These are phyloP conservation scores for Phaetusa simplex DNA, from an alignment of 2,113 vertebrate species.

Conservation along the genomic window DNA sequence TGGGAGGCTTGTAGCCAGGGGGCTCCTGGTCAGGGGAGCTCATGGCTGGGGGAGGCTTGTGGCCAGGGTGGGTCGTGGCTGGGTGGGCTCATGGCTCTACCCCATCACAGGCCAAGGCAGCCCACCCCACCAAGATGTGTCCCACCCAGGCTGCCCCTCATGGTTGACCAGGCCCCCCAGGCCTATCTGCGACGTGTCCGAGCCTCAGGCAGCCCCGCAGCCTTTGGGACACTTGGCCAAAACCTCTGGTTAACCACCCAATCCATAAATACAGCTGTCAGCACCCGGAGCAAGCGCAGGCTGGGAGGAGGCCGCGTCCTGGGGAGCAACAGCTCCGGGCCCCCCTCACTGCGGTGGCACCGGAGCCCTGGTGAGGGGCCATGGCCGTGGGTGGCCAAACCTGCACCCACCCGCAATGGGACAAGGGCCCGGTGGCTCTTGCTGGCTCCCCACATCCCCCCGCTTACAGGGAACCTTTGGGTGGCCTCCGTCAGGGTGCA, in stretches of 20 bases:
- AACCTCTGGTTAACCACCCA: background rate
- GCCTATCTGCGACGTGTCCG: background rate
- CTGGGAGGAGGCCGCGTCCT: background rate
- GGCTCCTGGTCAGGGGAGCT: background rate
- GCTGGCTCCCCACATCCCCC: background rate
- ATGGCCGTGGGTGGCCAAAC: background rate
- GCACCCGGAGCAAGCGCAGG: background rate
- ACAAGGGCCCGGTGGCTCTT: background rate
- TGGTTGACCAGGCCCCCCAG: background rate
- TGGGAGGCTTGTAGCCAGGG: too few species aligned
- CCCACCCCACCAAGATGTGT: background rate
- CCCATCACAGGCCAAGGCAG: background rate
- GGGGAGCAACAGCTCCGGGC: fast-evolving
- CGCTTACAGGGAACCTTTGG: fast-evolving
- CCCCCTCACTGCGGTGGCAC: background rate
- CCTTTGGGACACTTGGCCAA: background rate
- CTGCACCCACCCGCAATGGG: background rate
- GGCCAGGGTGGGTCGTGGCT: background rate
- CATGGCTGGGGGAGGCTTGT: background rate
- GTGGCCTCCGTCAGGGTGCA: background rate
- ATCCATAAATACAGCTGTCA: background rate
- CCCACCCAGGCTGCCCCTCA: background rate
- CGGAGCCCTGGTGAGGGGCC: fast-evolving
- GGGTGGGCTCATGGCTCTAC: background rate
- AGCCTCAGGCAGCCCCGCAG: background rate